A percentile compares a stretch with the other conserved stretches of the same genome.
Evolutionary conservation across 2,888 invertebrate genomes (phyloP).

Genomic region (Scaptodrosophila latifasciaeformis): DNA sequence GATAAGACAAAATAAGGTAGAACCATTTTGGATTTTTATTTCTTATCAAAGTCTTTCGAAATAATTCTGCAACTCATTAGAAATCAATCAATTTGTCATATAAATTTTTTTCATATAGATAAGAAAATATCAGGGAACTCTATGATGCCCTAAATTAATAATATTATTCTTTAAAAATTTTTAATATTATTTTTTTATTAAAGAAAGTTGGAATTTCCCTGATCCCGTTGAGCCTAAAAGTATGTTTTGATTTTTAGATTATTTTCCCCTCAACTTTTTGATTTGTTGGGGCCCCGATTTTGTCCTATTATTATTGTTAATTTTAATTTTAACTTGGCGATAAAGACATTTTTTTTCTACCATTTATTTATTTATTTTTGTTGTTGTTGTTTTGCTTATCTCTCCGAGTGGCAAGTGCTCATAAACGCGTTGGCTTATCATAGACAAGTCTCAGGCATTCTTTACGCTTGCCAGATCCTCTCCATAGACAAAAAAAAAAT

Average conservation of each 20-base stretch:
- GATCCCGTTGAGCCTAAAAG: conserved; percentile 60
- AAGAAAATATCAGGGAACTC: conserved; percentile 13
- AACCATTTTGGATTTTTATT: no score
- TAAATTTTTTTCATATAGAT: conserved; percentile 14
- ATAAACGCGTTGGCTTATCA: neutral
- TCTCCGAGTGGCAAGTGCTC: neutral
- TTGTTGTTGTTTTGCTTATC: neutral
- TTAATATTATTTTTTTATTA: no score
- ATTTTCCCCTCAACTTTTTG: neutral
- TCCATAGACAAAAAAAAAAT: no score
- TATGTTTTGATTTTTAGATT: conserved; percentile 33
- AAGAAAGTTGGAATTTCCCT: no score
- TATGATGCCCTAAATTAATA: neutral
- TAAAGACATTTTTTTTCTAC: no score
- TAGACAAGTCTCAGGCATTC: no score
- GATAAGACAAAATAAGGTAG: no score
- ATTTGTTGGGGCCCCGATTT: neutral
- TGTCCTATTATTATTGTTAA: no score
- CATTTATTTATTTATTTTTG: no score
- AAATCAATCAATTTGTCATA: conserved; percentile 41
- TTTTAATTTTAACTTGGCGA: no score
- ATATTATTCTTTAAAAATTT: neutral
- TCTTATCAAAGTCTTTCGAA: no score
- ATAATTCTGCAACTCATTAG: conserved; percentile 22
- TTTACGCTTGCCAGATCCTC: no score